Conservation (phyloP, 2,797 vertebrate species). For the Macroramphosus scolopax region DNA sequence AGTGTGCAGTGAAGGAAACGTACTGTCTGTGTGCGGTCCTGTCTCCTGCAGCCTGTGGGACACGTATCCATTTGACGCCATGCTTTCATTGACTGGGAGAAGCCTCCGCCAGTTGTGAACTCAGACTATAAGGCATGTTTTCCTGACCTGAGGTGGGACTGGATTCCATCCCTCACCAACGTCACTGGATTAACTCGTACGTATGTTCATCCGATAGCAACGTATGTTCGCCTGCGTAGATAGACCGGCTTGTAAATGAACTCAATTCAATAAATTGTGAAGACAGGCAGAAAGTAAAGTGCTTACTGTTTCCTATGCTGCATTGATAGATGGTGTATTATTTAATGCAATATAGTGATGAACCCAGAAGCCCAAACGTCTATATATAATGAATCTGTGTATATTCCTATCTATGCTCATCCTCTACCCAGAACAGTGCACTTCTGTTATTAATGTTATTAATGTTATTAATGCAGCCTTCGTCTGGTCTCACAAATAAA, state of each 20-base stretch:
- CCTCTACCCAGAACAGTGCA: too few species aligned
- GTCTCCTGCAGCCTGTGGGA: constrained; percentile 73
- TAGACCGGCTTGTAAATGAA: constrained; percentile 16
- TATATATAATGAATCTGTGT: too few species aligned
- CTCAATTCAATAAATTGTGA: constrained; percentile 20
- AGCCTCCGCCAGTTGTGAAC: constrained; percentile 42
- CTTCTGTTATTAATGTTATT: too few species aligned
- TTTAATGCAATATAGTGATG: too few species aligned
- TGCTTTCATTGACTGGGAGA: constrained; percentile 68
- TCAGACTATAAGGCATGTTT: constrained; percentile 40
- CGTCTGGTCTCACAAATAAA: too few species aligned
- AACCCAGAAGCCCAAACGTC: too few species aligned
- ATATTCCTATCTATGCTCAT: too few species aligned
- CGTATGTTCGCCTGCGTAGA: constrained; percentile 46
- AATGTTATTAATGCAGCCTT: too few species aligned
- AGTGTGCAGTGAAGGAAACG: constrained; percentile 69
- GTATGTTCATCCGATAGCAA: constrained; percentile 44
- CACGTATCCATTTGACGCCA: constrained; percentile 59
- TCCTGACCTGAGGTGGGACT: constrained; percentile 30
- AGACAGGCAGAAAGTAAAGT: too few species aligned
- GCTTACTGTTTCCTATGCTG: constrained; percentile 1
- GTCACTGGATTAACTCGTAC: constrained; percentile 34
- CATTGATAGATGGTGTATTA: not conserved
- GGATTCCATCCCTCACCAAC: constrained; percentile 36
- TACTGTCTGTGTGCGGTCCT: constrained; percentile 79